These are phyloP conservation scores for Calameuta filiformis DNA, from an alignment of 2,888 invertebrate genomes.

Conservation along the genomic window DNA sequence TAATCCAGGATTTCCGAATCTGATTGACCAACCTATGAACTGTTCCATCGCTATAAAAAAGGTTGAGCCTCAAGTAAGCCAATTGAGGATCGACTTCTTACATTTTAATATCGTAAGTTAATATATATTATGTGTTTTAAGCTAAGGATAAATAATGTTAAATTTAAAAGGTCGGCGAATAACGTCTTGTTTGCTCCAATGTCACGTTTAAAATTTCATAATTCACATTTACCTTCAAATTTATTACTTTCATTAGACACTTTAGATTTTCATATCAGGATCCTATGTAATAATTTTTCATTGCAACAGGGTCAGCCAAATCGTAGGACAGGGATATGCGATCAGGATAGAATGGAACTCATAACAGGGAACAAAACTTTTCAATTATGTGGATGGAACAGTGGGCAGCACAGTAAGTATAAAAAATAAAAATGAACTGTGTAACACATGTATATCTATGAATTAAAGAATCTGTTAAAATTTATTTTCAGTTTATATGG, in stretches of 20 bases:
- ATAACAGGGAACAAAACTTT: slow-evolving; percentile 64
- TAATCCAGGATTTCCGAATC: slow-evolving; percentile 84
- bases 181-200: neutral
- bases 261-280: neutral
- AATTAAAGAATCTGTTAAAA: neutral
- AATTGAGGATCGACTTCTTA: slow-evolving; percentile 84
- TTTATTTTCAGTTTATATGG: slow-evolving; percentile 74
- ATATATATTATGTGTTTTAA: neutral
- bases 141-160: neutral
- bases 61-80: slow-evolving; percentile 82
- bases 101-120: slow-evolving; percentile 82
- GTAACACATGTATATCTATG: neutral
- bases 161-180: neutral
- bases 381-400: slow-evolving; percentile 83
- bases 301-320: slow-evolving; percentile 81
- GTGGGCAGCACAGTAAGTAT: slow-evolving; percentile 82
- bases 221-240: neutral
- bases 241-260: neutral
- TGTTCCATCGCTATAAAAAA: slow-evolving; percentile 81
- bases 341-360: slow-evolving; percentile 73
- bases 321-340: slow-evolving; percentile 80
- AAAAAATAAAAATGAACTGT: neutral
- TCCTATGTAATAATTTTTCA: neutral
- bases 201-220: neutral
- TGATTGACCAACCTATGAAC: slow-evolving; percentile 75